Conservation (phyloP, 2,797 vertebrate genomes). For the Alectoris magna region DNA sequence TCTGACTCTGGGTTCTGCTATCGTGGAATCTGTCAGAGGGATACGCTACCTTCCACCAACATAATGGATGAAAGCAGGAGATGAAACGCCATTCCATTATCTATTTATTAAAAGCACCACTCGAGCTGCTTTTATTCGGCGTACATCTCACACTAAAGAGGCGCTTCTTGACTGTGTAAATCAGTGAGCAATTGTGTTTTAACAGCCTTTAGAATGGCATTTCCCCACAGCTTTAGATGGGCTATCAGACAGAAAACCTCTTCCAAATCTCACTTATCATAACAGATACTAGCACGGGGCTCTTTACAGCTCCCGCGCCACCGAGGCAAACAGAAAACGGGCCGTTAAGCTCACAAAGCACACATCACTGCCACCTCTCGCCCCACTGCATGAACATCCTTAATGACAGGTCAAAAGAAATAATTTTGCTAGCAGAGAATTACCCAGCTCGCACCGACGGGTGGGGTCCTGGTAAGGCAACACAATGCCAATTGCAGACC, state of each 20-base stretch:
- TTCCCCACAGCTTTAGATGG: conserved; percentile 56
- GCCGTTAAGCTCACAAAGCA: conserved; percentile 56
- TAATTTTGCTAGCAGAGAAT: conserved; percentile 35
- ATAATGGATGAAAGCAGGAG: conserved; percentile 63
- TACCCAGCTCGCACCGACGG: background rate
- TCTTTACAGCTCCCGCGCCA: conserved; percentile 43
- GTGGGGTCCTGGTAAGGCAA: background rate
- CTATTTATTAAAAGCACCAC: conserved; percentile 64
- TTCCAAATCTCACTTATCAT: conserved; percentile 64
- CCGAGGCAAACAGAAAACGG: conserved; percentile 46
- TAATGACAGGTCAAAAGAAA: conserved; percentile 56
- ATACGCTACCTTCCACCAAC: background rate
- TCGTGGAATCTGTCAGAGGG: conserved; percentile 44
- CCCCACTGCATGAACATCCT: conserved; percentile 30
- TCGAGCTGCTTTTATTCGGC: conserved; percentile 58
- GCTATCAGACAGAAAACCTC: conserved; percentile 61
- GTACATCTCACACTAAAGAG: conserved; percentile 52
- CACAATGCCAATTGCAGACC: background rate
- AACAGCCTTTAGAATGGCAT: conserved; percentile 5
- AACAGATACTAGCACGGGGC: conserved; percentile 24
- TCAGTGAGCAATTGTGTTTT: conserved; percentile 47
- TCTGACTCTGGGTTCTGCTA: background rate
- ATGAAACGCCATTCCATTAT: conserved; percentile 66
- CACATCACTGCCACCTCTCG: conserved; percentile 23
- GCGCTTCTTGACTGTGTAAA: conserved; percentile 34